Conservation (phyloP, 2,113 vertebrate species). For the Suncus etruscus region DNA sequence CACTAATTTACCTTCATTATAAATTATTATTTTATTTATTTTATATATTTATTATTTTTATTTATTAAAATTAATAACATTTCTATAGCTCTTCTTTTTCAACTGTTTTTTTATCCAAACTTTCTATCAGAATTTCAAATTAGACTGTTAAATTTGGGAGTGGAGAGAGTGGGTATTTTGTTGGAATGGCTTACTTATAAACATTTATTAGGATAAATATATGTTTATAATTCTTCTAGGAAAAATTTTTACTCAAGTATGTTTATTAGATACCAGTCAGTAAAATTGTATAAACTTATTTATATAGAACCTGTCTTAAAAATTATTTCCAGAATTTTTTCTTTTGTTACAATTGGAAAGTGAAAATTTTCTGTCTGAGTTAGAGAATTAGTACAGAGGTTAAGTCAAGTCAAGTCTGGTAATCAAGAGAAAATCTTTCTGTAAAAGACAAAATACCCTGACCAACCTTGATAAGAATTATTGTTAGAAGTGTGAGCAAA, state of each 20-base stretch:
- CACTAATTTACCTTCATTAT: neutral
- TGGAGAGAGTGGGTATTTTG: neutral
- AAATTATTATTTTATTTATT: too few relatives aligned
- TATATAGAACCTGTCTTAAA: neutral
- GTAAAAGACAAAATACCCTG: too few relatives aligned
- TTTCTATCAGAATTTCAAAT: constrained; percentile 43
- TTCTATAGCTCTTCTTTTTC: too few relatives aligned
- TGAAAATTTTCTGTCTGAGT: constrained; percentile 47
- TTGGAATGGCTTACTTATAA: constrained; percentile 55
- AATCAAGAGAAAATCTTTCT: too few relatives aligned
- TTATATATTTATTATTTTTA: too few relatives aligned
- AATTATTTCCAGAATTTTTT: neutral
- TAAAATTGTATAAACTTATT: constrained; percentile 51
- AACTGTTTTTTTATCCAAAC: neutral
- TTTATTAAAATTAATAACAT: too few relatives aligned
- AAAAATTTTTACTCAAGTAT: constrained; percentile 10
- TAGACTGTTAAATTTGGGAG: neutral
- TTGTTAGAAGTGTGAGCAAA: too few relatives aligned
- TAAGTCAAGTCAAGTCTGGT: too few relatives aligned
- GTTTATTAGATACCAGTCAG: constrained; percentile 44
- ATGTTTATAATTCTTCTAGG: constrained; percentile 34
- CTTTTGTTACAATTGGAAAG: neutral
- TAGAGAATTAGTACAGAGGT: constrained; percentile 2
- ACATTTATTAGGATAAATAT: constrained; percentile 33
- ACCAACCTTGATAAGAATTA: too few relatives aligned